Evolutionary conservation across 1,140 invertebrate species (phyloP), one percentile per base, ranked within the genome.

Genomic region (Lineus longissimus): DNA sequence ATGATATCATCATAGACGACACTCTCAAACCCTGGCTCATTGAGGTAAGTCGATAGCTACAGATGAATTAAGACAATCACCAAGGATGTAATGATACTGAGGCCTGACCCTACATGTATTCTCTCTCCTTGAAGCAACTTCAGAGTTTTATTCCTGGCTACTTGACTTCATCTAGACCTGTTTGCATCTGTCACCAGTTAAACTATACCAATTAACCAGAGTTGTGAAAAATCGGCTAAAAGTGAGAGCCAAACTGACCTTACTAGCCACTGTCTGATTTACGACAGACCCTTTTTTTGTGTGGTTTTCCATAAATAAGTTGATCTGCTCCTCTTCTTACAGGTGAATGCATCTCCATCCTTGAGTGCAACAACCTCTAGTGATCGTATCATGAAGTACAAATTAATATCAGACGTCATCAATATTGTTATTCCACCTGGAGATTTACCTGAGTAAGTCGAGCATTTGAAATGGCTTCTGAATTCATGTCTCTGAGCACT

Each of bases 331-430:
- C 15, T 36, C 33, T 7, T 7, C 15, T 36, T 77, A n/a, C 66
- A 90, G 88, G 90, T 95, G 0, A 98, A 98, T 77, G 94, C 95
- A 0, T 97, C 94, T 0, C 95, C 95, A 0, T 96, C 94, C 0
- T 78, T 97, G 0, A 93, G 92, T 2, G 94, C 94, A 0, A 98
- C 95, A 0, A 98, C 95, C 0, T 91, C 93, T 0, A 96, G 94
- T 78, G 95, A 98, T 80, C 85, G 95, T 70, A 95, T 97, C 72
- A 85, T 97, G 64, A 98, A 98, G 76, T 93, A 95, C 73, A 95
- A 95, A 83, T 81, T 98, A 15, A 94, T 98, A 62, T 93, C 95
- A 73, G 96, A 97, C 79, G 94, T 96, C 62, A 83, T 97, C 54
- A 93, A 93, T 29, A 89, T 97, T 51, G 91, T 97, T 0, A 75